Evolutionary conservation across 2,113 vertebrate genomes (phyloP).

Genomic region (Platichthys stellatus): DNA sequence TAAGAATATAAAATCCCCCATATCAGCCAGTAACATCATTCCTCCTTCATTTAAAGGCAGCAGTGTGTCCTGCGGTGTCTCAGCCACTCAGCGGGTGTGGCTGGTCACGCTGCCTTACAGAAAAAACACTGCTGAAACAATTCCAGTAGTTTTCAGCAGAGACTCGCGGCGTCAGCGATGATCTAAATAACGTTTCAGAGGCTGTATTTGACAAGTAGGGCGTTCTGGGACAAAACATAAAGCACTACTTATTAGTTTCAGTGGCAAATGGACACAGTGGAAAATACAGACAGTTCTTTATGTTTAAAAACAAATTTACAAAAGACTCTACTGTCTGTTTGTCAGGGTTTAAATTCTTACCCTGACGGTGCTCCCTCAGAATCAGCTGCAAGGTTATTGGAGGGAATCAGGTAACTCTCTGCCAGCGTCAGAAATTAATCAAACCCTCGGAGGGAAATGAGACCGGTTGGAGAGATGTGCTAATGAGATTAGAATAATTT

Average conservation of each 20-base stretch:
- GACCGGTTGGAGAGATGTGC: slow-evolving; percentile 60
- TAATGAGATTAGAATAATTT: slow-evolving; percentile 65
- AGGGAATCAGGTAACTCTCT: no score
- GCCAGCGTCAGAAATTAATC: slow-evolving; percentile 47
- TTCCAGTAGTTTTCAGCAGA: slow-evolving; percentile 32
- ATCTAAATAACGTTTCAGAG: slow-evolving; percentile 12
- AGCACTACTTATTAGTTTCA: neutral
- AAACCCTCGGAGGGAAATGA: slow-evolving; percentile 49
- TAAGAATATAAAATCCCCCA: slow-evolving; percentile 1
- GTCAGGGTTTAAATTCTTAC: neutral
- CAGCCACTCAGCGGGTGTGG: slow-evolving; percentile 6
- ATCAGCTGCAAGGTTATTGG: slow-evolving; percentile 20
- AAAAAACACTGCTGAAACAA: slow-evolving; percentile 26
- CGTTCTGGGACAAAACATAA: slow-evolving; percentile 7
- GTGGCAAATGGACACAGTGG: slow-evolving; percentile 10
- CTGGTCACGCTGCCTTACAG: slow-evolving; percentile 12
- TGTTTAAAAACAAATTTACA: neutral
- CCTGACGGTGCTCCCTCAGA: slow-evolving; percentile 15
- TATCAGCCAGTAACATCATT: slow-evolving; percentile 30
- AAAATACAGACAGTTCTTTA: slow-evolving; percentile 13
- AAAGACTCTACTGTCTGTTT: neutral
- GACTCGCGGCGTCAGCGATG: neutral
- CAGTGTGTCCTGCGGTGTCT: neutral
- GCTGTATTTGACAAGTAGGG: neutral
- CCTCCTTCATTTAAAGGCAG: neutral